phyloP scores from a whole-genome alignment of 2,888 invertebrate species.

The Agrochola circellaris region DNA sequence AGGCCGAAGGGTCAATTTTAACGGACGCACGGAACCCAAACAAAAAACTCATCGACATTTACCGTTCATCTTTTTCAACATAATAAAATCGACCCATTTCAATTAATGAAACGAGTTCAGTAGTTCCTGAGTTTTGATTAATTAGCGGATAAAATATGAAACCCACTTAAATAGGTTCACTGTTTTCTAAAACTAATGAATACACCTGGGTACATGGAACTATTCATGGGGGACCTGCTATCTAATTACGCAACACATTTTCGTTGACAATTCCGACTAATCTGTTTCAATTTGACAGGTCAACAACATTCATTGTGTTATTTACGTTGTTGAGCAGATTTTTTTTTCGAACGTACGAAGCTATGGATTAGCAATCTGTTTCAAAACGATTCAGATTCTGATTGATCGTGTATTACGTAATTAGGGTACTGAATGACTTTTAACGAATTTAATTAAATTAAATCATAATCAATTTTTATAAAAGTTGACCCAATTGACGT shows the following conservation, averaged over 20 bases:
- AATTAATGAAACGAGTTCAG: constrained; percentile 29
- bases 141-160: constrained; percentile 18
- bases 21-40: not conserved
- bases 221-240: not conserved
- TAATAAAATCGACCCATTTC: constrained; percentile 21
- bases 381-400: too few species aligned
- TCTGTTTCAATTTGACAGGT: too few species aligned
- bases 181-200: not conserved
- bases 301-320: too few species aligned
- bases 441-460: not conserved
- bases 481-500: too few species aligned
- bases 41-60: not conserved
- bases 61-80: not conserved
- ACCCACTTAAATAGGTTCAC: not conserved
- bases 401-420: too few species aligned
- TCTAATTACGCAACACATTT: too few species aligned
- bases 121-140: constrained; percentile 33
- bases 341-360: too few species aligned
- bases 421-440: too few species aligned
- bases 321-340: too few species aligned
- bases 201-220: not conserved
- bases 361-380: too few species aligned
- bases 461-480: not conserved
- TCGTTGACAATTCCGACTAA: too few species aligned
- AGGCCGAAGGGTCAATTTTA: too few species aligned